Evolutionary conservation across 2,113 vertebrate species (phyloP).

Genomic region (Prionailurus bengalensis): DNA sequence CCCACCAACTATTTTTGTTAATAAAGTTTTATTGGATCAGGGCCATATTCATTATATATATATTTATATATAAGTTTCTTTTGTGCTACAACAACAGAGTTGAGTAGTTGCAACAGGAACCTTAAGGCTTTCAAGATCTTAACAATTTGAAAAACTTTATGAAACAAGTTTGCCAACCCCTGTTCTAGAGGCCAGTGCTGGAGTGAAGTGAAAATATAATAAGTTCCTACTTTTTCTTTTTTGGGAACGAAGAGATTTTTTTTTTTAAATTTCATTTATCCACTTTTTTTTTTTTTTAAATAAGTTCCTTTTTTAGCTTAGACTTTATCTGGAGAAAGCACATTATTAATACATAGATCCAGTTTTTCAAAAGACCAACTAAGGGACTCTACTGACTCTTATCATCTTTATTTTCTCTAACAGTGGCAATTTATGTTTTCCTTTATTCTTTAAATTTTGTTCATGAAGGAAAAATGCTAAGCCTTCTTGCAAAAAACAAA

Average conservation of each 20-base stretch:
- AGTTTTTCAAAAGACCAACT: background rate
- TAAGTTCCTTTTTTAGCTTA: background rate
- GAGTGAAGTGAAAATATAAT: background rate
- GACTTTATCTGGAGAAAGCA: background rate
- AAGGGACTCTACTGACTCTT: background rate
- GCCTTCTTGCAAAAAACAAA: background rate
- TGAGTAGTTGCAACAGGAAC: background rate
- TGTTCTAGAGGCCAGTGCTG: background rate
- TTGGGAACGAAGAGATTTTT: background rate
- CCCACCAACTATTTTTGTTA: background rate
- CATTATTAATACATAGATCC: background rate
- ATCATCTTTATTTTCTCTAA: background rate
- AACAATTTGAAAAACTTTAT: background rate
- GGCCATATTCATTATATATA: background rate
- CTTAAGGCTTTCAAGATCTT: background rate
- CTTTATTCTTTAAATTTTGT: slow-evolving; percentile 38
- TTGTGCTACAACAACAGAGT: background rate
- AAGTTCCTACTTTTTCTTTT: background rate
- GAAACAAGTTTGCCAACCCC: background rate
- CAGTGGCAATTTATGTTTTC: background rate
- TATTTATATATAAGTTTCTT: background rate
- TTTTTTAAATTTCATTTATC: background rate
- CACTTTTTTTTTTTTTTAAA: background rate
- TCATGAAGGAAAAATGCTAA: background rate
- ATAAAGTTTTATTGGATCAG: background rate